A percentile compares a stretch with the other conserved stretches of the same genome.
These are phyloP conservation scores for Drosophila borborema DNA, from an alignment of 2,888 invertebrate species.

Conservation along the genomic window DNA sequence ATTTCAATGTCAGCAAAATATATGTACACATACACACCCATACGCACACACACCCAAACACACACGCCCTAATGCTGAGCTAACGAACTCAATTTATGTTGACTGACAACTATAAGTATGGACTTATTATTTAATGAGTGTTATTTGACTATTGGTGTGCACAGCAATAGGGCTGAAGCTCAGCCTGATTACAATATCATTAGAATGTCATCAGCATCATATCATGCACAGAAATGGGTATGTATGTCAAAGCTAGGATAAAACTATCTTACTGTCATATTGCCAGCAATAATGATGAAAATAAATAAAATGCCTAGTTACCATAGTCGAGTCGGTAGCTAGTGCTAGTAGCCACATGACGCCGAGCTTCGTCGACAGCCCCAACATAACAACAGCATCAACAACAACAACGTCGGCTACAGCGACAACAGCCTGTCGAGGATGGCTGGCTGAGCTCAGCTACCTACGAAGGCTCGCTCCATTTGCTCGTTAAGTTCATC, in stretches of 20 bases:
- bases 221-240: background rate
- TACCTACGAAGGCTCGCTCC: constrained; percentile 50
- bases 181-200: constrained; percentile 54
- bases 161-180: constrained; percentile 5
- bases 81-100: constrained; percentile 45
- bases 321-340: constrained; percentile 1
- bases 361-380: constrained; percentile 24
- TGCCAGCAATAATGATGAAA: constrained; percentile 48
- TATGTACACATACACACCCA: background rate
- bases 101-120: constrained; percentile 35
- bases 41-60: background rate
- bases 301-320: constrained; percentile 54
- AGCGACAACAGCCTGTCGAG: constrained; percentile 5
- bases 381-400: background rate
- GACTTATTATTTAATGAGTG: constrained; percentile 49
- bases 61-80: constrained; percentile 2
- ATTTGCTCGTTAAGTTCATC: constrained; percentile 65
- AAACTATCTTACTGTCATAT: constrained; percentile 41
- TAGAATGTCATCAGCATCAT: constrained; percentile 43
- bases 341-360: constrained; percentile 18
- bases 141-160: constrained; percentile 45
- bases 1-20: constrained; percentile 26
- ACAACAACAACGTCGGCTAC: background rate
- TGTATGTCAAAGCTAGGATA: constrained; percentile 1
- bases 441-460: constrained; percentile 22